Percentiles rank a stretch among this genome's conserved stretches.
phyloP scores from a whole-genome alignment of 2,113 vertebrate genomes.

The Pogonocichla stellata region DNA sequence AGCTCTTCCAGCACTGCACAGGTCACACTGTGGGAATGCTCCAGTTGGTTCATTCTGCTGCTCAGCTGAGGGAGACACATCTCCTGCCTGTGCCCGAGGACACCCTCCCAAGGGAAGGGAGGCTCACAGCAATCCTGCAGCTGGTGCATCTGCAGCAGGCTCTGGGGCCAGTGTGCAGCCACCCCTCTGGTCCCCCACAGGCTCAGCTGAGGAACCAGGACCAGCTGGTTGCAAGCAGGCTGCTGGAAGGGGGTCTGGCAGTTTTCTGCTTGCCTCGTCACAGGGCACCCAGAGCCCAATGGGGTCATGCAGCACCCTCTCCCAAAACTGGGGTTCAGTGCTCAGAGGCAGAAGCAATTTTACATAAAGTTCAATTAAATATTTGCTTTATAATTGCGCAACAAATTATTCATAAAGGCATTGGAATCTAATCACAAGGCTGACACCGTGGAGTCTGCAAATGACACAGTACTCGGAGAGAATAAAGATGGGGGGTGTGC shows the following conservation, averaged over 20 bases:
- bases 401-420: conserved; percentile 73
- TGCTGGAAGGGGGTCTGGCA: not conserved
- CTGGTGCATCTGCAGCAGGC: not conserved
- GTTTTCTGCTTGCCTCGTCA: not conserved
- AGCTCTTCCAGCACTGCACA: not conserved
- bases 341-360: conserved; percentile 60
- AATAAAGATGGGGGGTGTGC: conserved; percentile 31
- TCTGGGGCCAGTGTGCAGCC: not conserved
- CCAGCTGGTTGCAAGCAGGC: not conserved
- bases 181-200: not conserved
- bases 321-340: not conserved
- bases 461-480: conserved; percentile 41
- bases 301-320: not conserved
- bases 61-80: not conserved
- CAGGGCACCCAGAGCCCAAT: not conserved
- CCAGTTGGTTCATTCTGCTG: not conserved
- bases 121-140: not conserved
- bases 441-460: conserved; percentile 44
- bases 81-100: not conserved
- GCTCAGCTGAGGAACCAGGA: not conserved
- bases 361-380: conserved; percentile 71
- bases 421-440: conserved; percentile 59
- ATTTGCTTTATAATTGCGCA: conserved; percentile 71
- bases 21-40: not conserved
- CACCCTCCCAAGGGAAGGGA: not conserved